phyloP scores from a whole-genome alignment of 2,888 invertebrate genomes.

The Scelioninae gen. 1 region DNA sequence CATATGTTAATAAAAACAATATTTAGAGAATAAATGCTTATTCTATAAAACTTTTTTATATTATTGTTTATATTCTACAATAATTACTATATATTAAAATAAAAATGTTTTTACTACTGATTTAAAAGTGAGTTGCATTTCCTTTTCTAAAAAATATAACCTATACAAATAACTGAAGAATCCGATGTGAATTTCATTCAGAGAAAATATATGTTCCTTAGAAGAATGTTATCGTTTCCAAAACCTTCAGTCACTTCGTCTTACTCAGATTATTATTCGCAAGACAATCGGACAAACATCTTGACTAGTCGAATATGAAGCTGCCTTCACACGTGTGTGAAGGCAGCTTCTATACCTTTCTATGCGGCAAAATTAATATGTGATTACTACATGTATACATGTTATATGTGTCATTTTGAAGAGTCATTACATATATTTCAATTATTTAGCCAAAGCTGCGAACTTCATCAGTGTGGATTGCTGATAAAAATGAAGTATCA shows the following conservation, averaged over 20 bases:
- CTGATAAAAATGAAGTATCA: slow-evolving; percentile 56
- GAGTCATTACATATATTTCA: slow-evolving; percentile 28
- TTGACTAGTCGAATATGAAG: slow-evolving; percentile 54
- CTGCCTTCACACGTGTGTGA: slow-evolving; percentile 48
- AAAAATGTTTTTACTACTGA: no score
- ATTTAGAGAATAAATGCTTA: no score
- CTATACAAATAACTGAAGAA: slow-evolving; percentile 39
- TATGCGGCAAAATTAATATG: slow-evolving; percentile 45
- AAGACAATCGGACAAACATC: slow-evolving; percentile 58
- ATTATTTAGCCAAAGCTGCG: slow-evolving; percentile 37
- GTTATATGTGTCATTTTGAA: slow-evolving; percentile 34
- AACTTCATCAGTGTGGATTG: slow-evolving; percentile 32
- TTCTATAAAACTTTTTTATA: no score
- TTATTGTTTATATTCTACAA: no score
- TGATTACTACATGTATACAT: slow-evolving; percentile 25
- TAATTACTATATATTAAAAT: no score
- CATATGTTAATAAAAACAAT: no score
- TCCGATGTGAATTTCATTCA: slow-evolving; percentile 60
- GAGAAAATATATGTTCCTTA: slow-evolving; percentile 55
- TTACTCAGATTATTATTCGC: slow-evolving; percentile 71
- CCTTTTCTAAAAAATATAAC: not conserved
- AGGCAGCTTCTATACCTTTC: slow-evolving; percentile 28
- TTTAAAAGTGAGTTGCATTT: no score
- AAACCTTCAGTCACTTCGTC: slow-evolving; percentile 56
- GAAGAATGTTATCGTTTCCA: slow-evolving; percentile 58